A percentile compares a stretch with the other conserved stretches of the same genome.
These are phyloP conservation scores for Acanthopleura granulata DNA, from an alignment of 2,888 invertebrate species.

Conservation along the genomic window DNA sequence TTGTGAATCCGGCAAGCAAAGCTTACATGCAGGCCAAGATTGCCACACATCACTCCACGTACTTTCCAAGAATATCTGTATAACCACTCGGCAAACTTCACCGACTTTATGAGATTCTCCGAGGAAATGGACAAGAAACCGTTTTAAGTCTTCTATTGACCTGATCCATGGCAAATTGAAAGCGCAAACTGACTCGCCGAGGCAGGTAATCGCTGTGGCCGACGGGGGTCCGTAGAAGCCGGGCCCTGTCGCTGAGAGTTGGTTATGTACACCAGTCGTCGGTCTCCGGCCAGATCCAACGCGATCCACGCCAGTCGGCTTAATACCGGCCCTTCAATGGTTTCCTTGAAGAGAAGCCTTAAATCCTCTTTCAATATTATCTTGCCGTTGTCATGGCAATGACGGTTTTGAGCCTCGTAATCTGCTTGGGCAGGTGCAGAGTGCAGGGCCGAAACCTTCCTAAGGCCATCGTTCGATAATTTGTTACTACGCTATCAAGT, in stretches of 20 bases:
- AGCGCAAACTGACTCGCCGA: not conserved
- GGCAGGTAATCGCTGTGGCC: not conserved
- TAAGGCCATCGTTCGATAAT: not conserved
- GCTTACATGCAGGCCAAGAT: too few relatives aligned
- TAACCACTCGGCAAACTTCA: not conserved
- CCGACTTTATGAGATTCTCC: not conserved
- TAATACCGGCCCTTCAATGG: not conserved
- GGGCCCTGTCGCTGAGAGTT: too few relatives aligned
- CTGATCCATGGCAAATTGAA: not conserved
- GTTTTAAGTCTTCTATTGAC: constrained; percentile 8
- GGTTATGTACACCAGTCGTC: too few relatives aligned
- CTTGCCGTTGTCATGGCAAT: not conserved
- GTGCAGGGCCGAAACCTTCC: constrained; percentile 1
- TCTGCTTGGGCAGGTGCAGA: not conserved
- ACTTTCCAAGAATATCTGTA: too few relatives aligned
- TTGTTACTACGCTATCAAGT: not conserved
- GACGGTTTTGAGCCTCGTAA: not conserved
- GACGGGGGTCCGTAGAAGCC: too few relatives aligned
- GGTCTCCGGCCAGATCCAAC: too few relatives aligned
- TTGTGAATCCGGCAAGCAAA: too few relatives aligned
- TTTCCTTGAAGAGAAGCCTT: constrained; percentile 1
- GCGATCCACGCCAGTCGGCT: too few relatives aligned
- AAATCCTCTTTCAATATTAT: constrained; percentile 8
- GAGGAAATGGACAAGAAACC: not conserved
- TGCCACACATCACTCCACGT: too few relatives aligned